phyloP scores from a whole-genome alignment of 2,113 vertebrate species.

The Cyprinodon brontotheroides region DNA sequence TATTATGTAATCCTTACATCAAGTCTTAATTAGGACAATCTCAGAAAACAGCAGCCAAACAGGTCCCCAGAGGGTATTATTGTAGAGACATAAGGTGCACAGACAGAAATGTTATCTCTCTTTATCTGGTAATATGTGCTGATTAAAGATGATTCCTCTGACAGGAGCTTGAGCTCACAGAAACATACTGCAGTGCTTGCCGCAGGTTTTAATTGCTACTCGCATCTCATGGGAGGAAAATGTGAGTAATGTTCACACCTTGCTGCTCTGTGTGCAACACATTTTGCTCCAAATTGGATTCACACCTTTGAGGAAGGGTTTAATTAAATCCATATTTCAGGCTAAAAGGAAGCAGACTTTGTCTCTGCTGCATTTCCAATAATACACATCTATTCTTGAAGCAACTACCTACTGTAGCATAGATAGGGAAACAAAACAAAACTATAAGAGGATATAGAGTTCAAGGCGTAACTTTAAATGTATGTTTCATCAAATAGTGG shows the following conservation, averaged over 20 bases:
- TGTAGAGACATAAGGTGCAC: constrained; percentile 13
- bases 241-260: constrained; percentile 38
- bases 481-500: too few species aligned
- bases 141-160: constrained; percentile 45
- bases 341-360: neutral
- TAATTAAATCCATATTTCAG: constrained; percentile 42
- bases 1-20: constrained; percentile 60
- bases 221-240: constrained; percentile 36
- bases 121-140: constrained; percentile 33
- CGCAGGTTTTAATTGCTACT: constrained; percentile 47
- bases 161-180: constrained; percentile 23
- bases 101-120: constrained; percentile 27
- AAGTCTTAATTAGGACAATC: constrained; percentile 51
- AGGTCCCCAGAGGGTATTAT: constrained; percentile 37
- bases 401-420: neutral
- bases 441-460: neutral
- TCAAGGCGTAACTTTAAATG: neutral
- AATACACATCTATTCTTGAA: neutral
- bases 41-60: constrained; percentile 16
- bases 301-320: constrained; percentile 16
- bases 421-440: neutral
- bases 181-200: constrained; percentile 28
- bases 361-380: neutral
- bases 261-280: constrained; percentile 12
- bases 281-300: constrained; percentile 40